Evolutionary conservation across 2,113 vertebrate genomes (phyloP), one percentile per base, ranked within the genome.

Genomic region (Lasiurus borealis): DNA sequence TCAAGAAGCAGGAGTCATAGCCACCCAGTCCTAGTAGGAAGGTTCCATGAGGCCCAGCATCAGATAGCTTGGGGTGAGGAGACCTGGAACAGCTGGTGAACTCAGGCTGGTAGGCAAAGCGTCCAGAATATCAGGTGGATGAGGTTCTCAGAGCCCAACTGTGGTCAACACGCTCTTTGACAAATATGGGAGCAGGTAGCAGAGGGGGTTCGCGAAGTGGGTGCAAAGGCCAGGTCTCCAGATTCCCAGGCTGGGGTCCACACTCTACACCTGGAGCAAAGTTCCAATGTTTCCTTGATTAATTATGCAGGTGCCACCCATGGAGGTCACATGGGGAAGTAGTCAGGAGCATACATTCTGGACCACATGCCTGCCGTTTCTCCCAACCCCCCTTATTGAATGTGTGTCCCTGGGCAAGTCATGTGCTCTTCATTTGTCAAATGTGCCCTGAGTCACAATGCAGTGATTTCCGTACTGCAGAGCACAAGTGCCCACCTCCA

Each of bases 151-250:
- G 54, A 80, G 59, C 6, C 25, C 54, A 46, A 14, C 14, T 23
- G 1, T 57, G 46, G 21, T 66, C 78, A 46, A 5, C 29, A 85
- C 4, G 3, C 31, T 80, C 23, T 72, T 77, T 94, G 59, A 72
- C 40, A 36, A 23, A 54, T 66, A 57, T 34, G 94, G 71, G 16
- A 81, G 23, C 8, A 31, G 69, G 34, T 19, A 25, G 5, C 36
- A 40, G 50, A n/a, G 1, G 1, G 18, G 29, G 13, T 27, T 64
- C 2, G 0, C 5, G 10, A 48, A n/a, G 27, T 5, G 14, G 31
- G 29, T 64, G 8, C 44, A 69, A 75, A 89, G 71, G 64, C 71
- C 9, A 2, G 5, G n/a, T 27, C 72, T 34, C 44, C 82, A 2
- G 54, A 52, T 82, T 11, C 44, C 31, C 6, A 34, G 52, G 13